Percentiles rank a stretch among this genome's conserved stretches.
phyloP scores from a whole-genome alignment of 2,797 vertebrate genomes.

The Karalla daura region DNA sequence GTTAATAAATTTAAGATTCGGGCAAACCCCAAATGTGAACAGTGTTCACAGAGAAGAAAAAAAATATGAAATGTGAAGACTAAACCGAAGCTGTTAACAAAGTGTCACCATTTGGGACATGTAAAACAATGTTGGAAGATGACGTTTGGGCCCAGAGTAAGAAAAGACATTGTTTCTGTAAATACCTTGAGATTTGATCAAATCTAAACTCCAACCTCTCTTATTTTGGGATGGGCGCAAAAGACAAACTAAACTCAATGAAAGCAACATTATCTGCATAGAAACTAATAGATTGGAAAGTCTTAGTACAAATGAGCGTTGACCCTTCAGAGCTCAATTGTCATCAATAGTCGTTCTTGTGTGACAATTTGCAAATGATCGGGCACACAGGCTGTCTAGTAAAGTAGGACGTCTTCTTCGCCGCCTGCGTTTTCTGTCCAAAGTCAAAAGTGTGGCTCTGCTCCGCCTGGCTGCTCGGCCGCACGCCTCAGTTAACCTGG shows the following conservation, averaged over 20 bases:
- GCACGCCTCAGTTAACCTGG: slow-evolving; percentile 71
- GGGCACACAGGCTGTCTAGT: neutral
- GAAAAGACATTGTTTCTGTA: too few species aligned
- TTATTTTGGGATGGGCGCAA: neutral
- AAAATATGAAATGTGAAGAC: too few species aligned
- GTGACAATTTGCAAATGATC: neutral
- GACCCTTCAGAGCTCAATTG: neutral
- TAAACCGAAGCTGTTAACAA: too few species aligned
- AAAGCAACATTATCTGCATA: neutral
- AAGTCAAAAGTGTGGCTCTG: slow-evolving; percentile 61
- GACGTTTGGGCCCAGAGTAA: too few species aligned
- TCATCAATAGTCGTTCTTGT: neutral
- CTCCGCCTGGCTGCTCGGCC: slow-evolving; percentile 43
- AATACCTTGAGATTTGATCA: neutral
- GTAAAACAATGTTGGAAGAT: too few species aligned
- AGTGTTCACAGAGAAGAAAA: too few species aligned
- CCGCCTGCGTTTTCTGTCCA: slow-evolving; percentile 44
- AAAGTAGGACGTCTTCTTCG: slow-evolving; percentile 51
- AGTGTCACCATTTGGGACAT: too few species aligned
- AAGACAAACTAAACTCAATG: neutral
- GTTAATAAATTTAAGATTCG: too few species aligned
- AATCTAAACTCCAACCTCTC: neutral
- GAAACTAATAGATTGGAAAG: neutral
- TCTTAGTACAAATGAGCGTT: neutral
- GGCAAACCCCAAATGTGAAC: too few species aligned